Conservation (phyloP, 2,113 vertebrate species). For the Misgurnus anguillicaudatus region DNA sequence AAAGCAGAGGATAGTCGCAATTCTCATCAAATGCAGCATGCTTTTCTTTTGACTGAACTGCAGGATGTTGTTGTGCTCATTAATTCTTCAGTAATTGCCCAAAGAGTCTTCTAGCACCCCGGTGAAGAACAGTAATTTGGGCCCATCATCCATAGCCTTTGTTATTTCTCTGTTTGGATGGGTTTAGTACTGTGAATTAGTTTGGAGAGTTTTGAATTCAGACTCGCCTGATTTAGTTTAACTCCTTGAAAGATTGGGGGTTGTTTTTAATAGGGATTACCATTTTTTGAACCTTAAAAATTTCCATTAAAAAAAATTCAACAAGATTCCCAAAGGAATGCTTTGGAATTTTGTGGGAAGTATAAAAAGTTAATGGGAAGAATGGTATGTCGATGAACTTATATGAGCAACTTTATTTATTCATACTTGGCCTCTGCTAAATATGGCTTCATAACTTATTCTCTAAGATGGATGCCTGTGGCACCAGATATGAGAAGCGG, state of each 20-base stretch:
- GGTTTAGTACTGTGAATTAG: neutral
- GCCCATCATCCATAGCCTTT: neutral
- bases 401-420: constrained; percentile 1
- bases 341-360: neutral
- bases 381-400: constrained; percentile 27
- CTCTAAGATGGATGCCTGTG: neutral
- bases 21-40: neutral
- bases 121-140: constrained; percentile 4
- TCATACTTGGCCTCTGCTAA: constrained; percentile 22
- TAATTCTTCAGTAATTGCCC: constrained; percentile 23
- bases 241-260: neutral
- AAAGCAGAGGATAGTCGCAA: neutral
- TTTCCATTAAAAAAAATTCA: too few relatives aligned
- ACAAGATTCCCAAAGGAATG: neutral
- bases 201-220: neutral
- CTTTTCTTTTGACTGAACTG: neutral
- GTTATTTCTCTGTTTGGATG: neutral
- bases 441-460: constrained; percentile 9
- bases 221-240: neutral
- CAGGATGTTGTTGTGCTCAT: constrained; percentile 6
- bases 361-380: neutral
- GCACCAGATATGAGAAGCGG: neutral
- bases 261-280: neutral
- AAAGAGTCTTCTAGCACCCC: neutral
- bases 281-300: too few relatives aligned